Evolutionary conservation across 2,797 vertebrate species (phyloP).

Genomic region (Brachyalestes nurse): DNA sequence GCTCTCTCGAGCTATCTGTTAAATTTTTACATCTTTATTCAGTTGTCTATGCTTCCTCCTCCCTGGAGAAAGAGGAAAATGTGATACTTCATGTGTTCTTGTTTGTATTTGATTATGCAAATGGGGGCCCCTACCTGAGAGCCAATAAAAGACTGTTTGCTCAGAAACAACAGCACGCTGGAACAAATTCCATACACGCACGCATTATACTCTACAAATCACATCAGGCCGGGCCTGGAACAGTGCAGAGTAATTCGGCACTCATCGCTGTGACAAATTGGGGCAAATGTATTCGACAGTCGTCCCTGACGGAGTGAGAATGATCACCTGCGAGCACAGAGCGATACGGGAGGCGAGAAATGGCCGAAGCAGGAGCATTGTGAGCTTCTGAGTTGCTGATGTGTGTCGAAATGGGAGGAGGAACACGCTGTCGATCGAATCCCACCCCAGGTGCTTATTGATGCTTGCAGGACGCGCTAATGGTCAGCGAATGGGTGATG

Average conservation of each 20-base stretch:
- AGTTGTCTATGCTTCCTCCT: neutral
- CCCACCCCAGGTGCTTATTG: slow-evolving; percentile 30
- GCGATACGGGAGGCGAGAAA: neutral
- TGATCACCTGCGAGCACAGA: neutral
- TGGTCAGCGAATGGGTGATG: neutral
- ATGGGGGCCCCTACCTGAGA: slow-evolving; percentile 4
- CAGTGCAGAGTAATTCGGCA: neutral
- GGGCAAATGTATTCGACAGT: slow-evolving; percentile 5
- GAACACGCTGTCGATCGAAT: slow-evolving; percentile 12
- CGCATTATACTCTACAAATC: slow-evolving; percentile 7
- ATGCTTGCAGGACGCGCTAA: slow-evolving; percentile 12
- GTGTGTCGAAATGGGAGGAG: slow-evolving; percentile 4
- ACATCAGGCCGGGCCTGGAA: neutral
- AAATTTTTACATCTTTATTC: neutral
- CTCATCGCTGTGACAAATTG: slow-evolving; percentile 1
- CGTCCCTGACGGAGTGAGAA: neutral
- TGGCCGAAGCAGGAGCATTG: slow-evolving; percentile 10
- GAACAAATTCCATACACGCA: neutral
- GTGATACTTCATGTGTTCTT: slow-evolving; percentile 1
- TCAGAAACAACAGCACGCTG: neutral
- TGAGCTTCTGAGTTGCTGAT: neutral
- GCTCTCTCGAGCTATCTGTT: neutral
- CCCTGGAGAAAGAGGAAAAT: slow-evolving; percentile 6
- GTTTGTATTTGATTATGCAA: slow-evolving; percentile 27
- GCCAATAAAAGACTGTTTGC: slow-evolving; percentile 12